Base-by-base conservation (phyloP, 2,797 vertebrate genomes). In the Catharus ustulatus region DNA sequence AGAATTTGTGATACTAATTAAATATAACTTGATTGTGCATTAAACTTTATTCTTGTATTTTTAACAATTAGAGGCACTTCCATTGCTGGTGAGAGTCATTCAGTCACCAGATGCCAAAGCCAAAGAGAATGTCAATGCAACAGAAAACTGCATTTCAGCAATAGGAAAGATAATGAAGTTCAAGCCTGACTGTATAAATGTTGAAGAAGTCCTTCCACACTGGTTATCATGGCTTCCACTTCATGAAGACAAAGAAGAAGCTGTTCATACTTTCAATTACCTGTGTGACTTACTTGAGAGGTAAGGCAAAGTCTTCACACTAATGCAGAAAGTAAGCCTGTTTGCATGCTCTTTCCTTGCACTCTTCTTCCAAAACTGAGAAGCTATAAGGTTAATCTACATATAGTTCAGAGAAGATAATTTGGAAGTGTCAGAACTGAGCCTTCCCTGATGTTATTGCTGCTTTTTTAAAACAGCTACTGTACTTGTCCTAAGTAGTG, bases 231-330 rank as follows among this genome's bases (percentile, higher is more conserved):
- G 99, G 99, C 98, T 99, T 74, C 99, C 99, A 0, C 98, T 99
- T 85, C 99, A 99, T n/a, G 99, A 99, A 96, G 99, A 99, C 97
- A 99, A 99, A 96, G 99, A 99, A 95, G 99, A 99, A 97, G 99
- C 99, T 13, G 98, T 99, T 78, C 99, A 99, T 97, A 99, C 99
- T 4, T 99, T 99, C 85, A 99, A 97, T 97, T 99, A 99, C 64
- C 97, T 99, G 62, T 99, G 99, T 71, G 99, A 99, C 97, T 98
- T 99, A 90, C 99, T 99, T 54, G 99, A 99, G 98, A 99, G 98
- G 99, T 99, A 96, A 84, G 94, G 26, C 38, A 19, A 63, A 71
- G 10, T 48, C 48, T 68, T 62, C 32, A 32, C 10, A 7, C 27
- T 14, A 68, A 45, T 32, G 71, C 52, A 82, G 52, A 49, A 90